phyloP scores from a whole-genome alignment of 1,140 invertebrate genomes.

The Drosophila lini region DNA sequence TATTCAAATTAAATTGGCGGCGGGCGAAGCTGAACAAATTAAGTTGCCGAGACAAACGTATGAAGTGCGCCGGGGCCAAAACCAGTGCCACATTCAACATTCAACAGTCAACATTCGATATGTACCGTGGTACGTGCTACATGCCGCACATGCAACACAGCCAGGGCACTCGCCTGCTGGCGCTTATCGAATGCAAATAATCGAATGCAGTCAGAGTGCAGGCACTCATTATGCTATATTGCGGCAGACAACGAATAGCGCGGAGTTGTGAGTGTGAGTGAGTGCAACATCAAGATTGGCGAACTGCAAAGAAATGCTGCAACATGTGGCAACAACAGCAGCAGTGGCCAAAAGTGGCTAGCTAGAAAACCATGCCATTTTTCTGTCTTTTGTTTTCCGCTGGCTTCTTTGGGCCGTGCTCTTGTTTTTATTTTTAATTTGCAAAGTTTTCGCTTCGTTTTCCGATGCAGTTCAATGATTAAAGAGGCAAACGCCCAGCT shows the following conservation, averaged over 20 bases:
- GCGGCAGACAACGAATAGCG: background rate
- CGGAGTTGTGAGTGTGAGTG: conserved; percentile 26
- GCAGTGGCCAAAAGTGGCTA: conserved; percentile 29
- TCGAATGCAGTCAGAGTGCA: conserved; percentile 47
- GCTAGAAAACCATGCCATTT: conserved; percentile 41
- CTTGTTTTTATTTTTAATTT: conserved; percentile 72
- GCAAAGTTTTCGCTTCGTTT: conserved; percentile 75
- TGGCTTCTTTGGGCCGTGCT: conserved; percentile 57
- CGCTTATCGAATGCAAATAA: conserved; percentile 79
- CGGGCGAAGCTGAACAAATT: conserved; percentile 67
- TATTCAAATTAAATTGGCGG: conserved; percentile 76
- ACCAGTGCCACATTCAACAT: background rate
- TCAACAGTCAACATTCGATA: conserved; percentile 4
- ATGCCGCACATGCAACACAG: conserved; percentile 44
- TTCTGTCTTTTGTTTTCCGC: conserved; percentile 70
- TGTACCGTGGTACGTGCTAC: conserved; percentile 27
- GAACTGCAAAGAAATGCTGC: conserved; percentile 75
- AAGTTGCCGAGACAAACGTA: conserved; percentile 65
- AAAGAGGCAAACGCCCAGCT: conserved; percentile 82
- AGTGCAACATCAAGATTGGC: conserved; percentile 76
- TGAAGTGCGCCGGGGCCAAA: conserved; percentile 31
- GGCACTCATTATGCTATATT: conserved; percentile 60
- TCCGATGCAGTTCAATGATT: conserved; percentile 81
- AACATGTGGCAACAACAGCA: conserved; percentile 73
- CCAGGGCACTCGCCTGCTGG: conserved; percentile 9